phyloP scores from a whole-genome alignment of 2,888 invertebrate species.

The Drosophila pseudotakahashii region DNA sequence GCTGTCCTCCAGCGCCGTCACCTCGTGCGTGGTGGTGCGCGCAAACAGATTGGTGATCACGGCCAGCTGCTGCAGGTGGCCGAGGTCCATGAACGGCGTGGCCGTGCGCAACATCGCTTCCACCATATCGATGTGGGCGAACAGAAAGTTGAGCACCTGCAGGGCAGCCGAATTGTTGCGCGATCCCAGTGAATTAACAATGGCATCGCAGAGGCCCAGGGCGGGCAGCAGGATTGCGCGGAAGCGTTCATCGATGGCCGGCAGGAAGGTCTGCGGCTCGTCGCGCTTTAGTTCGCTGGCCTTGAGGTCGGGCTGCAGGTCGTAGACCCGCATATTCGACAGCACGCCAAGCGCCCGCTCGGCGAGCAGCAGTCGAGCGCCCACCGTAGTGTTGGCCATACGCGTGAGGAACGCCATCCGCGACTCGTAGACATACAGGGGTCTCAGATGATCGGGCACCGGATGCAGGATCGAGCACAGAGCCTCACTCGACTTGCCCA shows the following conservation, averaged over 20 bases:
- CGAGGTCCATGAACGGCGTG: slow-evolving; percentile 87
- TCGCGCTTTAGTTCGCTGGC: slow-evolving; percentile 70
- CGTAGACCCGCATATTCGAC: slow-evolving; percentile 89
- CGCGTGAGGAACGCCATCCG: slow-evolving; percentile 92
- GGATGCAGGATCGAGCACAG: slow-evolving; percentile 88
- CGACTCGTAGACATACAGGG: slow-evolving; percentile 94
- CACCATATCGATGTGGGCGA: slow-evolving; percentile 92
- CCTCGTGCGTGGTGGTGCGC: slow-evolving; percentile 87
- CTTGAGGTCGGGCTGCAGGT: slow-evolving; percentile 89
- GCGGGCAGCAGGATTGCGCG: slow-evolving; percentile 93
- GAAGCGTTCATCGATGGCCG: slow-evolving; percentile 89
- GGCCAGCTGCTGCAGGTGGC: slow-evolving; percentile 90
- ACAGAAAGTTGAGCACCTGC: slow-evolving; percentile 92
- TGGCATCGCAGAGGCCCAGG: slow-evolving; percentile 91
- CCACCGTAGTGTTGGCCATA: slow-evolving; percentile 88
- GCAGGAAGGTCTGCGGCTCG: slow-evolving; percentile 85
- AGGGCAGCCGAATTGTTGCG: slow-evolving; percentile 92
- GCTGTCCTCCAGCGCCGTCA: slow-evolving; percentile 25
- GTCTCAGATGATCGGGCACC: slow-evolving; percentile 88
- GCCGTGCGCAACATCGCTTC: slow-evolving; percentile 91
- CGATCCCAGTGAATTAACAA: slow-evolving; percentile 92
- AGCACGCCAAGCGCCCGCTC: slow-evolving; percentile 87
- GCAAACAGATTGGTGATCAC: slow-evolving; percentile 91
- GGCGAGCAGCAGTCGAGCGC: slow-evolving; percentile 88
- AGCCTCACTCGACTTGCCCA: slow-evolving; percentile 90